A percentile compares a stretch with the other conserved stretches of the same genome.
Evolutionary conservation across 2,113 vertebrate genomes (phyloP).

Genomic region (Sander vitreus): DNA sequence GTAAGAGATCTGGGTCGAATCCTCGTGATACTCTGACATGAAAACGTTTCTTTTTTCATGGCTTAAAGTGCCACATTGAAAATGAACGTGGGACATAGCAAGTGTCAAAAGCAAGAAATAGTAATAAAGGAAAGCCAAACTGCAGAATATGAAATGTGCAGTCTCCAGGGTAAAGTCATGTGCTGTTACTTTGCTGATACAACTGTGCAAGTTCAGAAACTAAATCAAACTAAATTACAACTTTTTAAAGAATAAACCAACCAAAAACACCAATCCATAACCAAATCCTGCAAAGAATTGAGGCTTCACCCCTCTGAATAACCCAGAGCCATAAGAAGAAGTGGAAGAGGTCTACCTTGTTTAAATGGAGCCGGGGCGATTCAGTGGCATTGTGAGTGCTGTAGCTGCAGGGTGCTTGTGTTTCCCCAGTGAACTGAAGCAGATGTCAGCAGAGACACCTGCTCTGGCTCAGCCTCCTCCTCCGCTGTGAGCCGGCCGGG

Average conservation of each 20-base stretch:
- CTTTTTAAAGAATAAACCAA: background rate
- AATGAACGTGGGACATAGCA: slow-evolving; percentile 22
- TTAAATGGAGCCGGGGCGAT: slow-evolving; percentile 60
- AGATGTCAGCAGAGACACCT: slow-evolving; percentile 84
- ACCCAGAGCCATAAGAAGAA: slow-evolving; percentile 36
- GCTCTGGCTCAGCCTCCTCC: slow-evolving; percentile 75
- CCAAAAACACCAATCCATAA: background rate
- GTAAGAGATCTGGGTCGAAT: slow-evolving; percentile 73
- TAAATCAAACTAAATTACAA: background rate
- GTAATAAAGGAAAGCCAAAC: background rate
- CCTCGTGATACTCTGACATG: slow-evolving; percentile 52
- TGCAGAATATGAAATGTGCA: background rate
- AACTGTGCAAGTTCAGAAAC: background rate
- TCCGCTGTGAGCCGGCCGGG: slow-evolving; percentile 49
- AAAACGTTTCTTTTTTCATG: slow-evolving; percentile 24
- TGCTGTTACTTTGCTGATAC: background rate
- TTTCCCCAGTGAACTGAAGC: slow-evolving; percentile 79
- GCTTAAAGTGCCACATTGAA: slow-evolving; percentile 29
- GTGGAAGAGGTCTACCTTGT: slow-evolving; percentile 70
- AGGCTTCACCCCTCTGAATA: background rate
- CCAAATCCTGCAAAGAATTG: background rate
- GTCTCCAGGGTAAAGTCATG: slow-evolving; percentile 1
- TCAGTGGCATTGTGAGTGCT: slow-evolving; percentile 68
- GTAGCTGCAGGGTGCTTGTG: slow-evolving; percentile 74
- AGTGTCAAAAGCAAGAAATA: slow-evolving; percentile 17